These are phyloP conservation scores for Falco novaeseelandiae DNA, from an alignment of 2,797 vertebrate species.

Conservation along the genomic window DNA sequence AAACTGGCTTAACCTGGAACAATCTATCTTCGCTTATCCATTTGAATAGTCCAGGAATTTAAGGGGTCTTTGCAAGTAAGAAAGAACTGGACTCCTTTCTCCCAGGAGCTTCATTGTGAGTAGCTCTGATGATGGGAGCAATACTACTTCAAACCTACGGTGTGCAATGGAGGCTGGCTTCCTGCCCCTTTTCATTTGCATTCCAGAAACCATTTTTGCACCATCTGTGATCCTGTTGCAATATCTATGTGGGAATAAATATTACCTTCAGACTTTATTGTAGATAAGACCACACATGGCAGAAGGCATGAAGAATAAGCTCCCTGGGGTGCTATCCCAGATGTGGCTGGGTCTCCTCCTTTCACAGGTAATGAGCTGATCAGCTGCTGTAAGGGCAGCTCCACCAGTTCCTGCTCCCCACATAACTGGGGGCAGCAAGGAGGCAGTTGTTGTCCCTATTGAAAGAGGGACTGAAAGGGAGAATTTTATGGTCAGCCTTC, in stretches of 20 bases:
- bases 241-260: neutral
- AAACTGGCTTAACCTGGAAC: neutral
- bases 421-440: neutral
- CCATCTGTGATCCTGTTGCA: neutral
- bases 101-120: neutral
- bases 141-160: neutral
- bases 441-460: neutral
- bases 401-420: neutral
- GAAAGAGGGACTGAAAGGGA: neutral
- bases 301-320: neutral
- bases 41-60: neutral
- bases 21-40: neutral
- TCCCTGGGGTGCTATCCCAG: neutral
- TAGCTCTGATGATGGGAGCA: neutral
- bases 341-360: neutral
- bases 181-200: neutral
- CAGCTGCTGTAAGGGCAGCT: neutral
- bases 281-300: constrained; percentile 11
- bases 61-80: neutral
- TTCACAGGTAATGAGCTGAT: neutral
- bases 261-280: neutral
- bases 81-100: neutral
- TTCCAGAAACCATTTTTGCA: constrained; percentile 7
- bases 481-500: neutral
- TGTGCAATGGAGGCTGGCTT: neutral